phyloP scores from a whole-genome alignment of 2,888 invertebrate species.

The Eumacrocentrus americanus region DNA sequence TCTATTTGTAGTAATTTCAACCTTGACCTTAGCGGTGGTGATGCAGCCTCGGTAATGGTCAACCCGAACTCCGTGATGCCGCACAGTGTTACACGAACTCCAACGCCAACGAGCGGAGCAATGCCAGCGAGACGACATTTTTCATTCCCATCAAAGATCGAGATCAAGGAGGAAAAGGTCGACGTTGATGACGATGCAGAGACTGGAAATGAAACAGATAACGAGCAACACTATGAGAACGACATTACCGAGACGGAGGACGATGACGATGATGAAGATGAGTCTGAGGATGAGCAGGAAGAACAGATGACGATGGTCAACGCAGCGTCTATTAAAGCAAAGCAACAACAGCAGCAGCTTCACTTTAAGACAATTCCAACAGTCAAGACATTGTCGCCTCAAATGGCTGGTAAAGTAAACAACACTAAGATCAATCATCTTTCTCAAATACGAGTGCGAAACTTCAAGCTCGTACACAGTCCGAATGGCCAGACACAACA shows the following conservation, averaged over 20 bases:
- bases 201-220: constrained; percentile 55
- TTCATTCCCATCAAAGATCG: constrained; percentile 43
- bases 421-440: constrained; percentile 40
- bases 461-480: constrained; percentile 52
- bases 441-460: constrained; percentile 51
- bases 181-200: constrained; percentile 46
- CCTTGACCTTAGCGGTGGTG: constrained; percentile 73
- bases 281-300: constrained; percentile 47
- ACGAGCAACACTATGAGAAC: constrained; percentile 58
- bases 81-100: constrained; percentile 63
- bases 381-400: constrained; percentile 48
- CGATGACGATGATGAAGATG: constrained; percentile 50
- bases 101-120: constrained; percentile 33
- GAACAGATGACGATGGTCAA: constrained; percentile 29
- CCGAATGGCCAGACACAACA: constrained; percentile 43
- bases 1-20: constrained; percentile 65
- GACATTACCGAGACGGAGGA: constrained; percentile 65
- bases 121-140: constrained; percentile 44
- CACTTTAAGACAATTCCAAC: constrained; percentile 12
- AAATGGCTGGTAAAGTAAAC: constrained; percentile 39
- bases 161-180: constrained; percentile 46
- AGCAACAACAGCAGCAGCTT: constrained; percentile 26
- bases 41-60: constrained; percentile 81
- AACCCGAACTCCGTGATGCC: constrained; percentile 93
- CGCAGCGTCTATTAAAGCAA: constrained; percentile 37